Evolutionary conservation across 2,797 vertebrate species (phyloP).

Genomic region (Vespertilio murinus): DNA sequence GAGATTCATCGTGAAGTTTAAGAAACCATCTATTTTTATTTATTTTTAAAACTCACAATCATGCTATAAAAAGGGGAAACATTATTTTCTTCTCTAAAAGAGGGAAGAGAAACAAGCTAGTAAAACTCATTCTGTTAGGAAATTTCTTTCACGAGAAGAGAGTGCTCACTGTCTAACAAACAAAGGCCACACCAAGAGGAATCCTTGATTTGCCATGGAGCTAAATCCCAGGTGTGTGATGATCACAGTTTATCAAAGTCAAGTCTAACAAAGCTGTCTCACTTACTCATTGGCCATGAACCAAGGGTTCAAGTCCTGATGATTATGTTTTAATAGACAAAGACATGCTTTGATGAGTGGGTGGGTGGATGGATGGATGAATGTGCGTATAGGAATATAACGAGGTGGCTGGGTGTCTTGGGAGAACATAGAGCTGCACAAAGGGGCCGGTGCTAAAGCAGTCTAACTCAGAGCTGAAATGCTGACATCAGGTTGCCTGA

Average conservation of each 20-base stretch:
- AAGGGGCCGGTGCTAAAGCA: not conserved
- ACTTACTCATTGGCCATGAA: not conserved
- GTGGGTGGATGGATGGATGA: not conserved
- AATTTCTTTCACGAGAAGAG: not conserved
- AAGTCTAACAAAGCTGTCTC: not conserved
- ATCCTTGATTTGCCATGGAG: not conserved
- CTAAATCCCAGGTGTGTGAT: not conserved
- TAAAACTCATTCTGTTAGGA: conserved; percentile 3
- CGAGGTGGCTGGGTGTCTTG: not conserved
- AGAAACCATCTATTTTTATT: not conserved
- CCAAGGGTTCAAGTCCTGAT: not conserved
- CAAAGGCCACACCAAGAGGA: not conserved
- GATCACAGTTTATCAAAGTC: not conserved
- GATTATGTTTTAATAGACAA: conserved; percentile 23
- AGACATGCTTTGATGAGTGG: not conserved
- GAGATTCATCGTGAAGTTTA: conserved; percentile 25
- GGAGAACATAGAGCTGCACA: not conserved
- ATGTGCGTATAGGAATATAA: not conserved
- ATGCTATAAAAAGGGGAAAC: not conserved
- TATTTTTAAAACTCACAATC: conserved; percentile 20
- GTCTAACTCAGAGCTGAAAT: not conserved
- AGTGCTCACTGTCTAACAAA: not conserved
- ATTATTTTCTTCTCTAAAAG: not conserved
- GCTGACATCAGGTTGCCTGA: not conserved
- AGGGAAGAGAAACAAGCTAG: not conserved